Evolutionary conservation across 2,113 vertebrate genomes (phyloP).

Genomic region (Helogale parvula): DNA sequence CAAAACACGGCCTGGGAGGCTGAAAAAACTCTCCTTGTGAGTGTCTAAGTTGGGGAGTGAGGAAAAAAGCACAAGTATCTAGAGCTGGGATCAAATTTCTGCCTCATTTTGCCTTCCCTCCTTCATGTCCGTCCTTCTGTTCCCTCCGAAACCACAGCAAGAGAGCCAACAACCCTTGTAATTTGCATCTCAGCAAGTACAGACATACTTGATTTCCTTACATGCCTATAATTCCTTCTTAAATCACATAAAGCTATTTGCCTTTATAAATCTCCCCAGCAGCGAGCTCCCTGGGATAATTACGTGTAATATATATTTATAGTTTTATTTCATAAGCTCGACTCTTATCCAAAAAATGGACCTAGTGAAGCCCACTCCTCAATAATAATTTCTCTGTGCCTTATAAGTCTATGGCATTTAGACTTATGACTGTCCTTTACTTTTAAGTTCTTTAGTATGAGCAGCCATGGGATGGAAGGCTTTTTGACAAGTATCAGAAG

Average conservation of each 20-base stretch:
- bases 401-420: not conserved
- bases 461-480: not conserved
- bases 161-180: not conserved
- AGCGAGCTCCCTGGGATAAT: constrained; percentile 61
- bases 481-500: not conserved
- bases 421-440: not conserved
- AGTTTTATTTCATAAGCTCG: not conserved
- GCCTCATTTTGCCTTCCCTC: not conserved
- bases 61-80: not conserved
- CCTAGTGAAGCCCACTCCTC: not conserved
- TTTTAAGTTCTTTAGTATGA: not conserved
- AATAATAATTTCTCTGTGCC: not conserved
- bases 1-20: not conserved
- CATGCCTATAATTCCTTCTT: constrained; percentile 28
- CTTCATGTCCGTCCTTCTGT: not conserved
- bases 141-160: not conserved
- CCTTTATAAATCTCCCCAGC: constrained; percentile 45
- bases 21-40: not conserved
- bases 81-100: not conserved
- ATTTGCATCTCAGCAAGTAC: not conserved
- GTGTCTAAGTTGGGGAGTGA: not conserved
- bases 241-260: constrained; percentile 53
- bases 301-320: constrained; percentile 35
- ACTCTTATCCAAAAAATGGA: not conserved
- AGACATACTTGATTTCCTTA: constrained; percentile 34